Base-by-base conservation (phyloP, 2,797 vertebrate genomes). In the Tachyglossus aculeatus region DNA sequence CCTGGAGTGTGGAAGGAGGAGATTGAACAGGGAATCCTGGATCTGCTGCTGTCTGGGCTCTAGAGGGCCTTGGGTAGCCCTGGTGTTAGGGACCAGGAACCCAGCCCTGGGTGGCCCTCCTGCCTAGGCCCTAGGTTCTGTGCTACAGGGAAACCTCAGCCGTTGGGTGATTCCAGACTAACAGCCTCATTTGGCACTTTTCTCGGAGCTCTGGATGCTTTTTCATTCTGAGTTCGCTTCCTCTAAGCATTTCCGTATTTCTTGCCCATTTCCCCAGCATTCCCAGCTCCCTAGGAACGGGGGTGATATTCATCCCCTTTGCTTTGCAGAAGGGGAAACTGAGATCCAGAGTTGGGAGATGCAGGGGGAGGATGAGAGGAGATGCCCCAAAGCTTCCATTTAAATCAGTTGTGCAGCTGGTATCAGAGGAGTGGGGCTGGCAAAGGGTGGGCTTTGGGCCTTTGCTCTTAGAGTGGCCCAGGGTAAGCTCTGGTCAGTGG, bases 401-500 rank as follows among this genome's bases (percentile, higher is more conserved):
- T 19, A 24, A 52, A 31, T 45, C 48, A n/a, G n/a, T n/a, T n/a
- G n/a, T 37, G 38, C 37, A 31, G 16, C 24, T 40, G 21, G 43
- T 22, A 14, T 43, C 12, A 24, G 40, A 31, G 16, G 1, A 29
- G 16, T 19, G 31, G 27, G 24, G 16, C 27, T 48, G 31, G 27
- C 45, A 48, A 29, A 48, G n/a, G n/a, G n/a, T n/a, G n/a, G n/a
- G n/a, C n/a, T 29, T 31, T 29, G 31, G 31, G 5, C 12, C 25
- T 48, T 57, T 63, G 64, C 48, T 60, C 57, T 50, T 80, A 65
- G 73, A 29, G 56, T 74, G 66, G 61, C 34, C 8, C 50, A 1
- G 38, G 31, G 56, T 21, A 48, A 27, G 62, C 13, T 34, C 47
- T 44, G 32, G 39, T 16, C 2, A 2, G 27, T 51, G 25, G 24